A percentile compares a stretch with the other conserved stretches of the same genome.
Evolutionary conservation across 1,140 invertebrate species (phyloP).

Genomic region (Bombus picipes): DNA sequence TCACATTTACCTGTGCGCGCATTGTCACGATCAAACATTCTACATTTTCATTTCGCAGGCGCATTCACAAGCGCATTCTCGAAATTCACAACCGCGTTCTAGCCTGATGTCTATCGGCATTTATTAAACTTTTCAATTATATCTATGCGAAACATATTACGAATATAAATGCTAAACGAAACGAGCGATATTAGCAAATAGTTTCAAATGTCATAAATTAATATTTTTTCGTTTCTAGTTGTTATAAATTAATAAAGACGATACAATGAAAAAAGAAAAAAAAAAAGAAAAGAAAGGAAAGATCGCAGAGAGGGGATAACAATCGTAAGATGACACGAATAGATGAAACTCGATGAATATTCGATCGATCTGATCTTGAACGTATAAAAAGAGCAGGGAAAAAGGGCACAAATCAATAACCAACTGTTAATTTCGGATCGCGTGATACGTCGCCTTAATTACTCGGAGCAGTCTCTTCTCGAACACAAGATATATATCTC

Average conservation of each 20-base stretch:
- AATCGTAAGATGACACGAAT: background rate
- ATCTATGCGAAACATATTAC: no score
- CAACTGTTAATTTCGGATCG: constrained; percentile 31
- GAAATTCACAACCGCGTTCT: background rate
- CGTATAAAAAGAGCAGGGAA: background rate
- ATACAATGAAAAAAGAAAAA: no score
- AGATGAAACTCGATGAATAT: background rate
- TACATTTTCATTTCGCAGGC: background rate
- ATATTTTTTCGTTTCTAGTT: no score
- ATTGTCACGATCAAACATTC: background rate
- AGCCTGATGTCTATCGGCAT: background rate
- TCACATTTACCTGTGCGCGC: background rate
- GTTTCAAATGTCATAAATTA: background rate
- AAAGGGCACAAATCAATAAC: constrained; percentile 15
- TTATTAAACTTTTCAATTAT: background rate
- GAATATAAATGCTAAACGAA: no score
- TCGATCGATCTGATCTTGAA: background rate
- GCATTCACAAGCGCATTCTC: background rate
- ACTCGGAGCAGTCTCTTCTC: background rate
- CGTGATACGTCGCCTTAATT: constrained; percentile 46
- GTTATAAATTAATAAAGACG: background rate
- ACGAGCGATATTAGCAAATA: background rate
- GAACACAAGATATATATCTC: constrained; percentile 7
- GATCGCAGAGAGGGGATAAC: background rate
- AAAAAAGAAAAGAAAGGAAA: no score